These are phyloP conservation scores for Atrichornis clamosus DNA, from an alignment of 2,113 vertebrate genomes.

Conservation along the genomic window DNA sequence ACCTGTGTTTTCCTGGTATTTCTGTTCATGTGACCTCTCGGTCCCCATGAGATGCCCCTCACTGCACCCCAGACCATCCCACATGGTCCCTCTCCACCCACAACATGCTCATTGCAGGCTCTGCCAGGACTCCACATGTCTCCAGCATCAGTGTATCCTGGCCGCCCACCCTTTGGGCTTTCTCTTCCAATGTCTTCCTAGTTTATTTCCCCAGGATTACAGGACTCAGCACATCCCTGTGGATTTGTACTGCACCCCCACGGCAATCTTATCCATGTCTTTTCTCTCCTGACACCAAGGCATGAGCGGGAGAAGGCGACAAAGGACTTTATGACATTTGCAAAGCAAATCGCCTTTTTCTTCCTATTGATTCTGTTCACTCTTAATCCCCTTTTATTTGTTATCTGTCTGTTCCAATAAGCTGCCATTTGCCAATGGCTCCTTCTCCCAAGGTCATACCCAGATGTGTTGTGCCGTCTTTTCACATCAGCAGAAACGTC, in stretches of 20 bases:
- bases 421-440: neutral
- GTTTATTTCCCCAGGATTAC: neutral
- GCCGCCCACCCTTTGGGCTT: neutral
- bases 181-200: neutral
- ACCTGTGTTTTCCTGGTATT: neutral
- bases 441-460: neutral
- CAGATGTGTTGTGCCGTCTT: conserved; percentile 1
- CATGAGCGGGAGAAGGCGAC: neutral
- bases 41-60: neutral
- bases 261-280: neutral
- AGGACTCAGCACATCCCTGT: neutral
- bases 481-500: conserved; percentile 20
- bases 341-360: conserved; percentile 2
- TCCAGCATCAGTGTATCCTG: neutral
- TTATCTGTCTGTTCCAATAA: neutral
- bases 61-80: neutral
- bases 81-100: neutral
- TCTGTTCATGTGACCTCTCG: neutral
- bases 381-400: conserved; percentile 19
- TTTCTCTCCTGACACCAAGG: neutral
- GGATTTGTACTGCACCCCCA: neutral
- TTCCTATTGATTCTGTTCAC: neutral
- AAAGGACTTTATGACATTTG: neutral
- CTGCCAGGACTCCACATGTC: neutral
- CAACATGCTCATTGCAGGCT: fast-evolving